A percentile compares a stretch with the other conserved stretches of the same genome.
Evolutionary conservation across 2,888 invertebrate genomes (phyloP).

Genomic region (Hyposoter dolosus): DNA sequence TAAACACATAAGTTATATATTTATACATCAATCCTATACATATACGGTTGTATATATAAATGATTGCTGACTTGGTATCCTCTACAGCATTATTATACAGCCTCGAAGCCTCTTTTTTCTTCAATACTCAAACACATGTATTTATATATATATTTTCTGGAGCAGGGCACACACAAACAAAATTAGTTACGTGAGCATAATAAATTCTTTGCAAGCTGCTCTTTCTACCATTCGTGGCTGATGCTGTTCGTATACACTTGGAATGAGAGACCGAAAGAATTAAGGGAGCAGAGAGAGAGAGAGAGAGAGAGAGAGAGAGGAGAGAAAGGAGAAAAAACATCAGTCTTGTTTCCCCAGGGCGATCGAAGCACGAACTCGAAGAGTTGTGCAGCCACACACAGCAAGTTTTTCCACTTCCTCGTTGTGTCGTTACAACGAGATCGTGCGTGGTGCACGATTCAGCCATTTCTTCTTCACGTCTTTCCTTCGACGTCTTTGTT

Average conservation of each 20-base stretch:
- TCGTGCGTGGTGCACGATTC: conserved; percentile 45
- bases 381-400: conserved; percentile 22
- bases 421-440: conserved; percentile 57
- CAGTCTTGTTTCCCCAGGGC: conserved; percentile 46
- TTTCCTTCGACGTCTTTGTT: conserved; percentile 28
- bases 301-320: conserved; percentile 11
- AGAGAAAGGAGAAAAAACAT: background rate
- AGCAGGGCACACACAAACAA: conserved; percentile 40
- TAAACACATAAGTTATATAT: conserved; percentile 10
- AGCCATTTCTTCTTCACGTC: conserved; percentile 25
- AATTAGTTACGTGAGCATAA: conserved; percentile 65
- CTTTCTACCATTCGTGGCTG: conserved; percentile 35
- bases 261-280: background rate
- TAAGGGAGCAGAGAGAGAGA: background rate
- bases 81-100: conserved; percentile 53
- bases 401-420: conserved; percentile 62
- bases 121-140: background rate
- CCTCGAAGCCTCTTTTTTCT: conserved; percentile 26
- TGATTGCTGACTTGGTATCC: background rate
- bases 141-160: conserved; percentile 8
- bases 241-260: background rate
- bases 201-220: conserved; percentile 61
- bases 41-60: background rate
- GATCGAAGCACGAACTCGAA: conserved; percentile 41
- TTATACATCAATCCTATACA: background rate